Percentiles rank a stretch among this genome's conserved stretches.
Conservation (phyloP, 2,797 vertebrate species). For the Microctenopoma steveboyesi region DNA sequence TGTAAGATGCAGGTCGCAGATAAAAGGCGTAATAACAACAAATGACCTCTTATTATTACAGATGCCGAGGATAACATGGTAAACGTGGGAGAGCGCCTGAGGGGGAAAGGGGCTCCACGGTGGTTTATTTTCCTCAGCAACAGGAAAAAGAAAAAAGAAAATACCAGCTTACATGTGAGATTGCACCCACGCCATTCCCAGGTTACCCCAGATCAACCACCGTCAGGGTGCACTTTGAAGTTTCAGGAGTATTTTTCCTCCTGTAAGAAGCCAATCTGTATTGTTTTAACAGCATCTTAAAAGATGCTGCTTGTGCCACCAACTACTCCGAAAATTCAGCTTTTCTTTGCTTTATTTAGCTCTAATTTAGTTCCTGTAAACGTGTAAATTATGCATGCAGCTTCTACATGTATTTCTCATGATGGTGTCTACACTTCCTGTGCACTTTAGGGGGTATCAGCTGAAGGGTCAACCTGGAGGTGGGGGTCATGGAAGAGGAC, state of each 20-base stretch:
- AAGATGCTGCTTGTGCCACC: background rate
- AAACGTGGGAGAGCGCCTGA: constrained; percentile 87
- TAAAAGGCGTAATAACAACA: constrained; percentile 89
- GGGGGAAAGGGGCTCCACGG: constrained; percentile 68
- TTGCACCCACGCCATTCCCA: constrained; percentile 78
- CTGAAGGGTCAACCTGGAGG: constrained; percentile 60
- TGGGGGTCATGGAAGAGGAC: constrained; percentile 67
- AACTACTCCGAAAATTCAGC: background rate
- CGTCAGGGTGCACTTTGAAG: constrained; percentile 61
- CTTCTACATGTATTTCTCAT: constrained; percentile 20
- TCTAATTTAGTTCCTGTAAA: too few relatives aligned
- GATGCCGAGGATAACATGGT: constrained; percentile 86
- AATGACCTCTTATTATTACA: constrained; percentile 92
- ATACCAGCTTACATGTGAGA: constrained; percentile 64
- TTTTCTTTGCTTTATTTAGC: background rate
- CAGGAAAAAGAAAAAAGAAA: constrained; percentile 78
- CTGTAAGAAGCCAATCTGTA: too few relatives aligned
- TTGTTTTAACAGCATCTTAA: too few relatives aligned
- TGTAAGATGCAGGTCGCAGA: constrained; percentile 89
- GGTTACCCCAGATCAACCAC: constrained; percentile 60
- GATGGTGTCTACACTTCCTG: constrained; percentile 38
- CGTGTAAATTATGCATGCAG: constrained; percentile 12
- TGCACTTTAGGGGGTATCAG: constrained; percentile 37
- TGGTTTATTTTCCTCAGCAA: constrained; percentile 80
- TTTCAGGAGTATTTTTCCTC: constrained; percentile 5